Conservation (phyloP, 2,113 vertebrate genomes). For the Andinoacara biseriatus region DNA sequence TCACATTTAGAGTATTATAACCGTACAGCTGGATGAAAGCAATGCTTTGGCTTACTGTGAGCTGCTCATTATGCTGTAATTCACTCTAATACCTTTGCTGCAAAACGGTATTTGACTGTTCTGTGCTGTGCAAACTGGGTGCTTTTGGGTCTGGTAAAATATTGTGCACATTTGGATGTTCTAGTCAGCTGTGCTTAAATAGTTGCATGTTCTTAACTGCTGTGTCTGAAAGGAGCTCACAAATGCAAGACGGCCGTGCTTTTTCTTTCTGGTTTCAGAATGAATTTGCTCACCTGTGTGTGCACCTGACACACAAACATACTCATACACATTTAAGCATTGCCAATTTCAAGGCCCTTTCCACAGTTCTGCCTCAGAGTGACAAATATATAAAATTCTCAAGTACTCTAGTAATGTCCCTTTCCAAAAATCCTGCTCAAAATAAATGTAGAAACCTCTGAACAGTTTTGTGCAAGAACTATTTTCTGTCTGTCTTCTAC, state of each 20-base stretch:
- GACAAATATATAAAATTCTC: background rate
- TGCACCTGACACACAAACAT: background rate
- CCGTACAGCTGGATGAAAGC: no score
- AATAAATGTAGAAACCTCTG: background rate
- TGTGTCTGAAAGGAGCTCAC: background rate
- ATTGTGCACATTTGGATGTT: background rate
- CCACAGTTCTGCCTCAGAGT: background rate
- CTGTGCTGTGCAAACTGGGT: background rate
- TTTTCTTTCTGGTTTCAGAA: background rate
- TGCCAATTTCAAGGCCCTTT: background rate
- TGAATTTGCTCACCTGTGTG: accelerated
- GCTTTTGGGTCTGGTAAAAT: background rate
- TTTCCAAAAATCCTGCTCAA: background rate
- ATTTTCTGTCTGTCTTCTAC: background rate
- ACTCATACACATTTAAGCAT: accelerated
- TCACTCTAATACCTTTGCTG: background rate
- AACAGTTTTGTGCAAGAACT: background rate
- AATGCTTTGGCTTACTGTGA: no score
- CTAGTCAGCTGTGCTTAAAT: background rate
- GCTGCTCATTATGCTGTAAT: background rate
- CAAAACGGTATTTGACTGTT: background rate
- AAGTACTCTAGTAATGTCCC: background rate
- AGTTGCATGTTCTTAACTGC: background rate
- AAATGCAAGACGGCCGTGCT: background rate
- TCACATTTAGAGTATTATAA: no score